Evolutionary conservation across 2,113 vertebrate genomes (phyloP), one percentile per base, ranked within the genome.

Genomic region (Colius striatus): DNA sequence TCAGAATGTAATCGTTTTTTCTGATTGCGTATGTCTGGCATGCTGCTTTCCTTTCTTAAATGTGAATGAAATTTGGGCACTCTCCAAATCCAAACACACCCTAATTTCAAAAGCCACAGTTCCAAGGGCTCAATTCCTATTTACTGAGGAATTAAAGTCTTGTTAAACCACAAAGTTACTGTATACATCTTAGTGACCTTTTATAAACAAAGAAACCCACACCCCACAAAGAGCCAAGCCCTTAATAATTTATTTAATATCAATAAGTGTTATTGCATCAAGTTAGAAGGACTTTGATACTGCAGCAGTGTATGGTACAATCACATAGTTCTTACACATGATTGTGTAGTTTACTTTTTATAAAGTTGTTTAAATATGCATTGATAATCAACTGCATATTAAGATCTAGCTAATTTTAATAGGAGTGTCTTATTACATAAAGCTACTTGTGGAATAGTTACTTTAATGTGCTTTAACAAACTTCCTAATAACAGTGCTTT

Each of bases 71-170:
- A 95, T 97, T 97, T 96, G 97, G 96, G 93, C 84, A 87, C 83
- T 96, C 91, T 97, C 96, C 96, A 98, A 98, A 97, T 96, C 94
- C 96, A 98, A 98, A 98, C 97, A 98, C 97, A 98, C 97, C 97
- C 98, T 98, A 98, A 98, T 98, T 98, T 98, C 96, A 98, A 98
- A 99, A 98, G 95, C 98, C 98, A 95, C 97, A 98, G 96, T 97
- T 95, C 90, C 84, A 13, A 97, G 97, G 97, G 97, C 97, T 98
- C 97, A 97, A 97, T 98, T 98, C 97, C 92, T 98, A 96, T 98
- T 98, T 98, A 98, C 97, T 94, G 65, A 98, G 97, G 96, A 97
- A 98, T 97, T 98, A 98, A 97, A 98, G 95, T 94, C 96, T 94
- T 93, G 90, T 96, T 96, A 97, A 98, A 97, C 95, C 92, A 82